Evolutionary conservation across 2,797 vertebrate genomes (phyloP), one percentile per base, ranked within the genome.

Genomic region (Sebastes steindachneri): DNA sequence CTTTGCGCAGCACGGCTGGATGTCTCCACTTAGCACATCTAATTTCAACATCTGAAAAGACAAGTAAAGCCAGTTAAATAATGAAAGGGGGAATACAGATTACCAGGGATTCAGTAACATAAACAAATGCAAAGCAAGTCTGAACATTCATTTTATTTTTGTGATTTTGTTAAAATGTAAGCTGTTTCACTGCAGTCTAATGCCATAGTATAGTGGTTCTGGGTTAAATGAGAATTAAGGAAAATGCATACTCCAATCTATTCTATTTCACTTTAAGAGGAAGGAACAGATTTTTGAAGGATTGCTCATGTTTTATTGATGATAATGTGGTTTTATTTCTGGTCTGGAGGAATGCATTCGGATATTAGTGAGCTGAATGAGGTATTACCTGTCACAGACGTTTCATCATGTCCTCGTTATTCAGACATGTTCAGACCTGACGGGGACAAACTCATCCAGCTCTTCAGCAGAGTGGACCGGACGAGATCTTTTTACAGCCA

Each of bases 391-490:
- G 28, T 23, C 2, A 29, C 15, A 75, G 17, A 55, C 37, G 2
- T 73, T 82, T 63, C 55, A 73, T 72, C 75, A 73, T 64, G 2
- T 63, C 45, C 10, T 9, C 62, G 26, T 73, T 74, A 57, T 25
- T 79, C 69, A 64, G 41, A 78, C 28, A 21, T 58, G 68, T 31
- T 62, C 41, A 17, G 77, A 67, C 70, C 51, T 7, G 59, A 59
- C 51, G 1, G 28, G 17, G 69, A 73, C 33, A 10, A 64, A 31
- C 60, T 79, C 68, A 31, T 62, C 28, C 9, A 2, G 3, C 60
- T 33, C 59, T 31, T 7, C 7, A 68, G 54, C 5, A 12, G 7
- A 53, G 15, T 26, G 10, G 23, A 53, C 26, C 23, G 35, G 63
- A 59, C 23, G 4, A 26, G 41, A 9, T 29, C 7, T 37, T 48